phyloP scores from a whole-genome alignment of 1,140 invertebrate genomes.

The Cryptotermes secundus region DNA sequence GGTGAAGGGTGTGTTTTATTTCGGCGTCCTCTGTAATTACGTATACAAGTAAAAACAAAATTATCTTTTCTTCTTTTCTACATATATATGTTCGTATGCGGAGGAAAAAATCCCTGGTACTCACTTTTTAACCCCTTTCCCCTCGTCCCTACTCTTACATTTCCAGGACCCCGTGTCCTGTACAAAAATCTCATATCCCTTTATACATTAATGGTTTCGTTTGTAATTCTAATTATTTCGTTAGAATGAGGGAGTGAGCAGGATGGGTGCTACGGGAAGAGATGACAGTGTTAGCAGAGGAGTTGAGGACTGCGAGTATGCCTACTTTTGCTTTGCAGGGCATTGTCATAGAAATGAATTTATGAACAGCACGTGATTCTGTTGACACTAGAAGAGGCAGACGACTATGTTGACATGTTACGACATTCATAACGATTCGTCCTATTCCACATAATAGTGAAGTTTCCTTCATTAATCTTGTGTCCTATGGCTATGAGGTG shows the following conservation, averaged over 20 bases:
- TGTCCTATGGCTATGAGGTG: too few relatives aligned
- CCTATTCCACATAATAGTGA: not conserved
- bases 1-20: not conserved
- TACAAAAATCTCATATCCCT: conserved; percentile 17
- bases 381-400: not conserved
- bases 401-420: not conserved
- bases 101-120: not conserved
- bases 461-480: too few relatives aligned
- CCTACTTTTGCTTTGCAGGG: not conserved
- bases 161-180: conserved; percentile 6
- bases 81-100: not conserved
- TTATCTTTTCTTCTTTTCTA: conserved; percentile 10
- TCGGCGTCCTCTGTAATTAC: conserved; percentile 14
- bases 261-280: not conserved
- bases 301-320: not conserved
- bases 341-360: conserved; percentile 5
- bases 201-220: conserved; percentile 20
- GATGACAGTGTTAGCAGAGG: not conserved
- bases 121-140: not conserved
- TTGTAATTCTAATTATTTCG: conserved; percentile 12
- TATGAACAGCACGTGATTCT: not conserved
- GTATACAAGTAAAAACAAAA: conserved; percentile 20
- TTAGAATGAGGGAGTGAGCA: not conserved
- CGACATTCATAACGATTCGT: not conserved
- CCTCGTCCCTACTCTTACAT: not conserved